Conservation (phyloP, 2,797 vertebrate genomes). For the Thripadectes ignobilis region DNA sequence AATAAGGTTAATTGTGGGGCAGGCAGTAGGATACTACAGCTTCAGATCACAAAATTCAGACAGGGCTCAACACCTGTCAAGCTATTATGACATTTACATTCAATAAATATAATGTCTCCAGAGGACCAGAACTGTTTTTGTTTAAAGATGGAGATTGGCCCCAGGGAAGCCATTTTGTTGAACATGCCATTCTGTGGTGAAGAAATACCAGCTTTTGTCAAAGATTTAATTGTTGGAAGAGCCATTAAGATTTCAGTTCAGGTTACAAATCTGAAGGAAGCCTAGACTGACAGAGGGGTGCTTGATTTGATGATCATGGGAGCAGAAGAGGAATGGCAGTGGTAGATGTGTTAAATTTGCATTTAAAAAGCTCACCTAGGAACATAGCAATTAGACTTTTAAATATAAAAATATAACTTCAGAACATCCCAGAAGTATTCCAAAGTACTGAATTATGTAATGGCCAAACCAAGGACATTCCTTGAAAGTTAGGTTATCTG, state of each 20-base stretch:
- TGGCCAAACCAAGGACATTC: slow-evolving; percentile 46
- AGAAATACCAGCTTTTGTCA: slow-evolving; percentile 58
- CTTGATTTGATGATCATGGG: slow-evolving; percentile 56
- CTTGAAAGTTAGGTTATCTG: slow-evolving; percentile 43
- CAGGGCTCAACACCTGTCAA: slow-evolving; percentile 48
- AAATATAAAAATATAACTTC: slow-evolving; percentile 64
- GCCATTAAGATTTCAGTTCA: slow-evolving; percentile 57
- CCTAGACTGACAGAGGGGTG: slow-evolving; percentile 47
- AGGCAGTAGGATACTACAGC: slow-evolving; percentile 17
- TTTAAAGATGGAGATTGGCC: slow-evolving; percentile 58
- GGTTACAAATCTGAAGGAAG: slow-evolving; percentile 58
- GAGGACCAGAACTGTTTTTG: slow-evolving; percentile 59
- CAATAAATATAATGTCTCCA: slow-evolving; percentile 55
- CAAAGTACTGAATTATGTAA: slow-evolving; percentile 65
- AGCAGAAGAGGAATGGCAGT: slow-evolving; percentile 52
- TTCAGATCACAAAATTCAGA: slow-evolving; percentile 42
- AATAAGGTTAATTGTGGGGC: slow-evolving; percentile 50
- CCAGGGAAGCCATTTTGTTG: slow-evolving; percentile 54
- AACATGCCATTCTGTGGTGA: slow-evolving; percentile 23
- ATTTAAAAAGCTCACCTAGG: slow-evolving; percentile 69
- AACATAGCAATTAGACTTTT: slow-evolving; percentile 65
- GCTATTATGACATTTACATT: slow-evolving; percentile 57
- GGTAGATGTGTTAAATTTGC: slow-evolving; percentile 60
- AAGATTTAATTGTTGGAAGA: slow-evolving; percentile 57
- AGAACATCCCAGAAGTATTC: slow-evolving; percentile 55